These are phyloP conservation scores for Leptobrachium ailaonicum DNA, from an alignment of 2,113 vertebrate genomes.

Conservation along the genomic window DNA sequence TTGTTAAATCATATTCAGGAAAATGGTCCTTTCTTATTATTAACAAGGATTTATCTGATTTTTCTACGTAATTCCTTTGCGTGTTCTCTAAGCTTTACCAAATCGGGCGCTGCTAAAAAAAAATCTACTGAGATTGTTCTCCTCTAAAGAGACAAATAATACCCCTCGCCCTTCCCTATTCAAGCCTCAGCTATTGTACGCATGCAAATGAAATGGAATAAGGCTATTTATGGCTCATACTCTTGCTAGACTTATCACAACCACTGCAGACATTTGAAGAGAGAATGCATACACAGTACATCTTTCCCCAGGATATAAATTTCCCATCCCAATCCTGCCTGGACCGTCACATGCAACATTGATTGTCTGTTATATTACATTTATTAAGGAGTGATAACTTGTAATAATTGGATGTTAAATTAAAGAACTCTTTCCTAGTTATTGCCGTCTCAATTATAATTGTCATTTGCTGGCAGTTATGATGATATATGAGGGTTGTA, in stretches of 20 bases:
- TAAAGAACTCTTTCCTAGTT: conserved; percentile 96
- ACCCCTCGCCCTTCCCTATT: conserved; percentile 32
- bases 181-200: conserved; percentile 73
- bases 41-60: conserved; percentile 57
- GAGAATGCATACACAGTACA: conserved; percentile 54
- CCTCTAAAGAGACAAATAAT: conserved; percentile 60
- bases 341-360: conserved; percentile 94
- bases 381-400: conserved; percentile 99
- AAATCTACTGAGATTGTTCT: conserved; percentile 56
- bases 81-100: conserved; percentile 39
- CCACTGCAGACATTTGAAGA: conserved; percentile 69
- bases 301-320: conserved; percentile 77
- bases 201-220: conserved; percentile 71
- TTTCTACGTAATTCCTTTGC: conserved; percentile 50
- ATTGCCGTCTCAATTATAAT: conserved; percentile 99
- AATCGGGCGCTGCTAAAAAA: conserved; percentile 50
- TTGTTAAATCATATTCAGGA: conserved; percentile 55
- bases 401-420: conserved; percentile 99
- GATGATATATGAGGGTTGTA: conserved; percentile 98
- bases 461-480: conserved; percentile 97
- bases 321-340: conserved; percentile 75
- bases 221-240: conserved; percentile 74
- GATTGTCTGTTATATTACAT: conserved; percentile 99
- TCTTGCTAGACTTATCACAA: conserved; percentile 71
- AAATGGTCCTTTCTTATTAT: conserved; percentile 50